A percentile compares a stretch with the other conserved stretches of the same genome.
These are phyloP conservation scores for Luperina nickerlii DNA, from an alignment of 2,888 invertebrate species.

Conservation along the genomic window DNA sequence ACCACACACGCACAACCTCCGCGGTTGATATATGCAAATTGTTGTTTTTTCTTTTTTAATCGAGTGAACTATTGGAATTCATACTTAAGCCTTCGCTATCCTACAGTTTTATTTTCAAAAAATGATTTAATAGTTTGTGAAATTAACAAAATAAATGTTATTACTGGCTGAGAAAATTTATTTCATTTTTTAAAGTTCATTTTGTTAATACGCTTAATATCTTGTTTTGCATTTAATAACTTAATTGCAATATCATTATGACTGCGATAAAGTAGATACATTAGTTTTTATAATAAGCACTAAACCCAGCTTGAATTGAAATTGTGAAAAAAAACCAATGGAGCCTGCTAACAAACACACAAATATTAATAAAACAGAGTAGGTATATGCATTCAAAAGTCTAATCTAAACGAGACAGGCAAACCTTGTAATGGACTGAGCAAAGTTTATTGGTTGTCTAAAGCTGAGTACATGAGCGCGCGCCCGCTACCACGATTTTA, in stretches of 20 bases:
- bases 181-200: slow-evolving; percentile 19
- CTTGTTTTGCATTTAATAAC: slow-evolving; percentile 51
- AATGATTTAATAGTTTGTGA: slow-evolving; percentile 41
- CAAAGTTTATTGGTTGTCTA: slow-evolving; percentile 60
- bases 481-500: slow-evolving; percentile 72
- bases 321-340: background rate
- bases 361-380: slow-evolving; percentile 28
- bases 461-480: slow-evolving; percentile 42
- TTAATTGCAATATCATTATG: slow-evolving; percentile 54
- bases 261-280: slow-evolving; percentile 45
- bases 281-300: slow-evolving; percentile 48
- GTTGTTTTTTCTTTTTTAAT: slow-evolving; percentile 51
- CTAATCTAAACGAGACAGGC: slow-evolving; percentile 58
- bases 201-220: slow-evolving; percentile 32
- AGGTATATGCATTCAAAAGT: slow-evolving; percentile 36
- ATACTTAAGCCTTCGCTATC: slow-evolving; percentile 35
- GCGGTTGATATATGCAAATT: slow-evolving; percentile 79
- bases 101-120: slow-evolving; percentile 48
- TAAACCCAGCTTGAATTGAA: slow-evolving; percentile 24
- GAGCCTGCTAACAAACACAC: slow-evolving; percentile 10
- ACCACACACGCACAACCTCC: slow-evolving; percentile 88
- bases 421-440: slow-evolving; percentile 51
- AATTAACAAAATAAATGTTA: slow-evolving; percentile 50
- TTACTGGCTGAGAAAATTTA: slow-evolving; percentile 31
- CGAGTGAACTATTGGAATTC: slow-evolving; percentile 66